A percentile compares a stretch with the other conserved stretches of the same genome.
These are phyloP conservation scores for Erpetoichthys calabaricus DNA, from an alignment of 2,797 vertebrate genomes.

Conservation along the genomic window DNA sequence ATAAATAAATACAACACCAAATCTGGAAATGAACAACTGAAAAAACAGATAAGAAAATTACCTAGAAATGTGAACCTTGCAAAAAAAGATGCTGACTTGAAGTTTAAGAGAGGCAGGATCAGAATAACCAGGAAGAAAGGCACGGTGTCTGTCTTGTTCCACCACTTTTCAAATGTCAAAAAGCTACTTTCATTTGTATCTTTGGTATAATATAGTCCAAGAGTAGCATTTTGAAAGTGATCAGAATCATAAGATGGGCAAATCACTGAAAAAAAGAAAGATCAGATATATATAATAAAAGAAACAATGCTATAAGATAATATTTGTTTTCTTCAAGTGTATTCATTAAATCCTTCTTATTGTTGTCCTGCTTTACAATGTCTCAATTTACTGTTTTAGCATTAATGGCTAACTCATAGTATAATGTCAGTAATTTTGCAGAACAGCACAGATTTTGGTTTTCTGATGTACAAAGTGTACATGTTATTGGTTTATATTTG, in stretches of 20 bases:
- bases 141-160: constrained; percentile 77
- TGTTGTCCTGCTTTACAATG: no score
- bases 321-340: no score
- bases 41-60: constrained; percentile 30
- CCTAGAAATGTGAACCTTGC: constrained; percentile 88
- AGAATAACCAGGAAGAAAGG: constrained; percentile 74
- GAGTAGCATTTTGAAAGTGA: constrained; percentile 20
- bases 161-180: constrained; percentile 52
- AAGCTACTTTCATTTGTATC: constrained; percentile 17
- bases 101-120: constrained; percentile 79
- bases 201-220: constrained; percentile 10
- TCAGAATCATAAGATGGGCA: constrained; percentile 52
- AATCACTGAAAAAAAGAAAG: constrained; percentile 55
- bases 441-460: no score
- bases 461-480: no score
- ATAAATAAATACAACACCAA: background rate
- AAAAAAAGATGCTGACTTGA: constrained; percentile 92
- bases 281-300: background rate
- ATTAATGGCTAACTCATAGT: no score
- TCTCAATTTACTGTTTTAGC: no score
- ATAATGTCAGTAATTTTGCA: no score
- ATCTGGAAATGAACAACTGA: background rate
- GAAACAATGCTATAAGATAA: background rate
- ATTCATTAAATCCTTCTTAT: no score
- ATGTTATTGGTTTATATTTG: no score